A percentile compares a stretch with the other conserved stretches of the same genome.
Evolutionary conservation across 2,113 vertebrate genomes (phyloP).

Genomic region (Calonectris borealis): DNA sequence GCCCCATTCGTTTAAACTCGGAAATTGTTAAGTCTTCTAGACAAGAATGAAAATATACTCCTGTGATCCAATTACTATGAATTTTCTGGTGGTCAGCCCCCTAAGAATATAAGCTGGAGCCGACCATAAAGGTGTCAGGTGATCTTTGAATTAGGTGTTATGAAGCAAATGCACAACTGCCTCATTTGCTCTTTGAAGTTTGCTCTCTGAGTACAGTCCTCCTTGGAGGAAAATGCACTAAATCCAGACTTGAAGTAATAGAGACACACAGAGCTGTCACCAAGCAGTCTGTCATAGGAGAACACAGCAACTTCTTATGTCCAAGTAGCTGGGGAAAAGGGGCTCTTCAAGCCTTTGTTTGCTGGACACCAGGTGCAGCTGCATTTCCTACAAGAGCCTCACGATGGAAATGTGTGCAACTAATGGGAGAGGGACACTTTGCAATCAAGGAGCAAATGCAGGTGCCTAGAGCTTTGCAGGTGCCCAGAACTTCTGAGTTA

Average conservation of each 20-base stretch:
- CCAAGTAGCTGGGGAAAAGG: background rate
- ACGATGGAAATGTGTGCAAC: fast-evolving
- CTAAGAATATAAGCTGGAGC: background rate
- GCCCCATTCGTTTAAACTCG: background rate
- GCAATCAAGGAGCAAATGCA: background rate
- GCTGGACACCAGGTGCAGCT: background rate
- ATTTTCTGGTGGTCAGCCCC: background rate
- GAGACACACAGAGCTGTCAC: background rate
- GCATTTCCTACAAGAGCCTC: background rate
- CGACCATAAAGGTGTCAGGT: background rate
- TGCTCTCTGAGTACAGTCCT: background rate
- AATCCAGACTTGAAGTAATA: background rate
- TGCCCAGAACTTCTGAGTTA: background rate
- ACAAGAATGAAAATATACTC: background rate
- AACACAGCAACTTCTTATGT: background rate
- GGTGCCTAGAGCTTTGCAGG: background rate
- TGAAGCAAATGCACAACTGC: background rate
- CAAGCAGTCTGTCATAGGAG: background rate
- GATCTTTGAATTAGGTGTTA: background rate
- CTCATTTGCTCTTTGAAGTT: background rate
- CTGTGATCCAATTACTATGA: background rate
- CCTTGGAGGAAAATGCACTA: background rate
- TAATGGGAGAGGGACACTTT: background rate
- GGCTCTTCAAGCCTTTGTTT: fast-evolving
- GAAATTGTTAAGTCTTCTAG: background rate